Evolutionary conservation across 1,140 invertebrate species (phyloP).

Genomic region (Danaus melanippus): DNA sequence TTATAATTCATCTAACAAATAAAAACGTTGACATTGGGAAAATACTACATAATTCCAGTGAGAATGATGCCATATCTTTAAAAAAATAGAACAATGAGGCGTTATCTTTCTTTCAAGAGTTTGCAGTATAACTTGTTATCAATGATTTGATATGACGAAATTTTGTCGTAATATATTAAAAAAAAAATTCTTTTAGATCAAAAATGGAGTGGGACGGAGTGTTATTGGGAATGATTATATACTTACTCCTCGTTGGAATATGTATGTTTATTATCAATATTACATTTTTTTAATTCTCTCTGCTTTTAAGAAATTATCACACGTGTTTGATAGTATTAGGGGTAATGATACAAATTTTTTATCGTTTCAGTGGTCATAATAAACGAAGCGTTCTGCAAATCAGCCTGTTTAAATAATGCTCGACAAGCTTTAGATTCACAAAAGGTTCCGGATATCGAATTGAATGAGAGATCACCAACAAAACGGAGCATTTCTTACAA

Average conservation of each 20-base stretch:
- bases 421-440: conserved; percentile 17
- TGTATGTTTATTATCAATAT: conserved; percentile 25
- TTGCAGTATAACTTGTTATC: too few species aligned
- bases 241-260: conserved; percentile 35
- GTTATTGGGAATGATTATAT: conserved; percentile 36
- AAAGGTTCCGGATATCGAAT: conserved; percentile 33
- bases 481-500: background rate
- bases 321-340: background rate
- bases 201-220: conserved; percentile 32
- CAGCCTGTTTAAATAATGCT: conserved; percentile 37
- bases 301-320: too few species aligned
- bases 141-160: too few species aligned
- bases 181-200: background rate
- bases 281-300: background rate
- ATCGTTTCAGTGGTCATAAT: conserved; percentile 44
- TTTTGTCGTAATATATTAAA: too few species aligned
- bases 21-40: too few species aligned
- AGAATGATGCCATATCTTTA: too few species aligned
- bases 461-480: conserved; percentile 38
- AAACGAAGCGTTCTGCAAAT: conserved; percentile 52
- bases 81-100: too few species aligned
- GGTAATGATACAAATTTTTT: background rate
- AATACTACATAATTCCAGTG: too few species aligned
- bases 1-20: too few species aligned
- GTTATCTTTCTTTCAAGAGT: too few species aligned